These are phyloP conservation scores for Ichneumon xanthorius DNA, from an alignment of 2,888 invertebrate genomes.

Conservation along the genomic window DNA sequence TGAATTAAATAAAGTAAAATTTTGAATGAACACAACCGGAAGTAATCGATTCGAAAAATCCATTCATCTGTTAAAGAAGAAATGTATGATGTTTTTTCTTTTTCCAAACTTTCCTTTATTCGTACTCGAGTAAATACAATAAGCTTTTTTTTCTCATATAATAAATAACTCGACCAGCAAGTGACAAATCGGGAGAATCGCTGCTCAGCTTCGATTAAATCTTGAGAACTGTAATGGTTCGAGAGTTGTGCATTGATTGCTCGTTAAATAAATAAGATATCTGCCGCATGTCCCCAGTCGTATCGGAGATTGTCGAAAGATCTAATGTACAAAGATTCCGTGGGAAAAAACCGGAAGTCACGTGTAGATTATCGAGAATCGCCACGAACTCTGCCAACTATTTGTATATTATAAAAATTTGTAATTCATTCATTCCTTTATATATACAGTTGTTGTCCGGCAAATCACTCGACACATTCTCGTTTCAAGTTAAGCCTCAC, in stretches of 20 bases:
- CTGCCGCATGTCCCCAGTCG: background rate
- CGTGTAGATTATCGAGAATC: conserved; percentile 24
- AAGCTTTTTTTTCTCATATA: conserved; percentile 50
- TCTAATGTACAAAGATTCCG: conserved; percentile 19
- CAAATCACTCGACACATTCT: conserved; percentile 16
- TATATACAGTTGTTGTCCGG: conserved; percentile 56
- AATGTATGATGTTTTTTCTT: conserved; percentile 1
- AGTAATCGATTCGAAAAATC: conserved; percentile 11
- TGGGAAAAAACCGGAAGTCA: conserved; percentile 52
- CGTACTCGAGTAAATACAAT: conserved; percentile 47
- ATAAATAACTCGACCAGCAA: conserved; percentile 76
- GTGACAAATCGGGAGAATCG: conserved; percentile 60
- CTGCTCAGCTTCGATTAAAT: conserved; percentile 43
- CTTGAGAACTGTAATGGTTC: conserved; percentile 52
- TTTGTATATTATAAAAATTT: background rate
- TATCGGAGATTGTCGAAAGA: conserved; percentile 24
- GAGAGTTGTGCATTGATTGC: conserved; percentile 61
- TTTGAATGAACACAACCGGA: conserved; percentile 24
- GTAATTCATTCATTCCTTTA: conserved; percentile 30
- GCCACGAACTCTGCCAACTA: background rate
- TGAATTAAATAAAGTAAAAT: conserved; percentile 65
- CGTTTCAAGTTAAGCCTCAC: background rate
- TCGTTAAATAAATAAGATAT: conserved; percentile 55
- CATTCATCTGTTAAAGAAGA: conserved; percentile 6
- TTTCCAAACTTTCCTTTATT: conserved; percentile 60